Evolutionary conservation across 2,113 vertebrate species (phyloP), one percentile per base, ranked within the genome.

Genomic region (Phocoena sinus): DNA sequence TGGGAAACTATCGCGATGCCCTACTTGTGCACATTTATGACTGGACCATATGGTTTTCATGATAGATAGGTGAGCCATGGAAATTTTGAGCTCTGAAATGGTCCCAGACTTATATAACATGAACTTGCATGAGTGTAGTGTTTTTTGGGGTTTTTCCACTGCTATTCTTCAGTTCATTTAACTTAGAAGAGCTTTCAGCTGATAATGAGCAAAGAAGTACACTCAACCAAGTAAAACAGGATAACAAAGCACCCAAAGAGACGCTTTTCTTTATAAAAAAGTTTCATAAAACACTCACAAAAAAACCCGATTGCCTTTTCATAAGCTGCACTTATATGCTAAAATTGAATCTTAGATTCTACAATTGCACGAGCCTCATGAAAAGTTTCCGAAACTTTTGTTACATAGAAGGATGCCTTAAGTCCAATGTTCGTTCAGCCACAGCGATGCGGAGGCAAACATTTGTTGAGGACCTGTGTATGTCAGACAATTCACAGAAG

Each of bases 261-360:
- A 93, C 73, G 31, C 26, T 81, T 91, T 70, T 41, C 56, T 80
- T 96, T 81, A 94, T 5, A 88, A 92, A 94, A 79, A 71, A 63
- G 44, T 90, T 91, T 96, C 82, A 83, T 23, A 56, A 68, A 53
- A 93, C 68, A 53, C 62, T 91, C 74, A n/a, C 14, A 79, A 73
- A 83, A 87, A 86, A 79, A 26, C 1, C n/a, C 0, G 9, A 86
- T 6, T 68, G 31, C 11, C 85, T 65, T 89, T 67, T 85, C 38
- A 33, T 68, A 92, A 92, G 65, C 41, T 31, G 41, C 1, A 86
- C 25, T 81, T 95, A 2, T n/a, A 71, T 92, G 15, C 33, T 38
- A 83, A 83, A 74, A 91, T 71, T 86, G 88, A 84, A 85, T 89
- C 91, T 96, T 92, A 76, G 58, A 88, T 53, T 79, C 53, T 62